Evolutionary conservation across 2,113 vertebrate species (phyloP), one percentile per base, ranked within the genome.

Genomic region (Aix galericulata): DNA sequence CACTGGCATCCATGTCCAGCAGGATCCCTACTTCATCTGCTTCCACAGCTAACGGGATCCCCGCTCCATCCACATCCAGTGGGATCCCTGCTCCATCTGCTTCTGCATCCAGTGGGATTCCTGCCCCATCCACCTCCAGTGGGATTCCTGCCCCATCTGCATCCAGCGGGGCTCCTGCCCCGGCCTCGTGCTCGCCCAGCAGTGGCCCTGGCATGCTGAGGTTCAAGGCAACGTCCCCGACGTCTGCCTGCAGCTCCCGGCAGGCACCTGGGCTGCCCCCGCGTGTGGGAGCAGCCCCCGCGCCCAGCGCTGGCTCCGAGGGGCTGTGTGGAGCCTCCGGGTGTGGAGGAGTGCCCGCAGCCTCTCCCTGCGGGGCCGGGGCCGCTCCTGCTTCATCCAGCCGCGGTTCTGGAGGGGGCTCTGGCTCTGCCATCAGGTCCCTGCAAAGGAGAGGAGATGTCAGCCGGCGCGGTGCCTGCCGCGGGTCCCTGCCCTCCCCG

Each of bases 341-440:
- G 36, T 26, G 55, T 0, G 26, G 81, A 79, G 87, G 84, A 46
- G 64, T 4, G 1, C 58, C 93, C 46, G n/a, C 67, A 21, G 75
- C 38, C 0, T 3, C 66, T 56, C 36, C 83, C 64, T 40, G 83
- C 0, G 32, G 53, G 74, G 53, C 46, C 36, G 82, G 42, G 59
- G 79, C 3, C 40, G 44, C 75, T 82, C 71, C 1, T 1, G 74
- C 74, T 89, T 91, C 93, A 44, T 85, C 91, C 78, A 66, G 58
- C 77, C 13, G 69, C 29, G 32, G 79, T 82, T 96, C 94, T 55
- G 88, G 40, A 62, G 74, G 63, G 13, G 87, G 36, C n/a, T 96
- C 20, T 0, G 84, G 79, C 67, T 96, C 91, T 88, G 97, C 97
- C 97, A 97, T 97, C 71, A 81, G 90, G 95, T 97, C 63, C 95